These are phyloP conservation scores for Siphlonurus alternatus DNA, from an alignment of 2,888 invertebrate genomes.

Conservation along the genomic window DNA sequence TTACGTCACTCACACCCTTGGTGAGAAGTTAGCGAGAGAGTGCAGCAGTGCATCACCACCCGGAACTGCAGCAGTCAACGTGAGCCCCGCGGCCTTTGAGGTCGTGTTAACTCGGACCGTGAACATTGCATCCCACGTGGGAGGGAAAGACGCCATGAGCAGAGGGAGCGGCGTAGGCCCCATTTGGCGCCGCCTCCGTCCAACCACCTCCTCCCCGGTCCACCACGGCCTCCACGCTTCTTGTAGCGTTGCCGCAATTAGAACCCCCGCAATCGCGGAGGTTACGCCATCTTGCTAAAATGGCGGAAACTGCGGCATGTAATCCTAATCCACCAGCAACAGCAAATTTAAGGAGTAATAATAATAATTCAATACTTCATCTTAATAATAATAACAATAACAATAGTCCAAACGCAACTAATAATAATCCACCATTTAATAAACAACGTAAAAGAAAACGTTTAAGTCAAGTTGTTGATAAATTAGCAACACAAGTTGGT, in stretches of 20 bases:
- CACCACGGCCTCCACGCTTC: background rate
- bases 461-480: slow-evolving; percentile 63
- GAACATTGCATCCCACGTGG: no score
- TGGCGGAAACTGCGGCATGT: background rate
- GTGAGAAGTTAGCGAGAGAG: no score
- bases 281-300: background rate
- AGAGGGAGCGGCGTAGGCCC: background rate
- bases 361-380: background rate
- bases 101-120: no score
- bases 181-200: background rate
- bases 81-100: no score
- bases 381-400: background rate
- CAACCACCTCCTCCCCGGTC: background rate
- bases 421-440: background rate
- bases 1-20: no score
- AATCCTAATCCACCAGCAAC: background rate
- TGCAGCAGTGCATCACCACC: no score
- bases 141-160: background rate
- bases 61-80: no score
- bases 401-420: slow-evolving; percentile 1
- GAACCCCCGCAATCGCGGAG: background rate
- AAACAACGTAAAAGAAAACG: slow-evolving; percentile 62
- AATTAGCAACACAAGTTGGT: slow-evolving; percentile 35
- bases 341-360: background rate
- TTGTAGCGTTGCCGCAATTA: background rate